Conservation (phyloP, 2,797 vertebrate species). For the Lithobates sylvaticus region DNA sequence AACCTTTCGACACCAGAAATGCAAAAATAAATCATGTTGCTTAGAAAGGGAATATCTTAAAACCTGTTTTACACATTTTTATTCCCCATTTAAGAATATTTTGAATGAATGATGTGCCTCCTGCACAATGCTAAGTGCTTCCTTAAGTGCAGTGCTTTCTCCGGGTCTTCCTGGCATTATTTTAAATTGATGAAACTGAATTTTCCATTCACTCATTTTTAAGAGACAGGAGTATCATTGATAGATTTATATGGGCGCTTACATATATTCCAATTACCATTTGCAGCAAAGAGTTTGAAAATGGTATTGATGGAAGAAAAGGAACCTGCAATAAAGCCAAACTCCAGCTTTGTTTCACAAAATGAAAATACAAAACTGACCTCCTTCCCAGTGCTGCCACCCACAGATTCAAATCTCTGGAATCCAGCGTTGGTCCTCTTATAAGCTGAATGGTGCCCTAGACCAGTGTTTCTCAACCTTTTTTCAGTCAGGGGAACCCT, state of each 20-base stretch:
- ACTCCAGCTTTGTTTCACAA: not conserved
- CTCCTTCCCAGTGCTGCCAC: too few relatives aligned
- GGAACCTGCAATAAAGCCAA: not conserved
- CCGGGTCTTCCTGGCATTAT: slow-evolving; percentile 49
- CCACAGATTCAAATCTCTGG: too few relatives aligned
- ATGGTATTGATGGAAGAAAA: not conserved
- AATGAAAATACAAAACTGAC: not conserved
- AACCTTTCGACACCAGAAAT: slow-evolving; percentile 46
- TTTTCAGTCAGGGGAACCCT: too few relatives aligned
- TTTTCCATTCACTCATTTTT: slow-evolving; percentile 48
- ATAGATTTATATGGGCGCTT: slow-evolving; percentile 40
- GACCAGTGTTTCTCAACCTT: too few relatives aligned
- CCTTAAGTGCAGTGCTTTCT: slow-evolving; percentile 47
- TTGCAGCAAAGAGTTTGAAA: slow-evolving; percentile 9
- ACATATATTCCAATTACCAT: slow-evolving; percentile 33
- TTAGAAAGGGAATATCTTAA: slow-evolving; percentile 41
- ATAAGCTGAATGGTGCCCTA: too few relatives aligned
- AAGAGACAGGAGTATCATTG: slow-evolving; percentile 32
- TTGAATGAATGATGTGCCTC: slow-evolving; percentile 45
- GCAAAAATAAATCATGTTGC: slow-evolving; percentile 52
- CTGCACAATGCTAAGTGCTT: slow-evolving; percentile 44
- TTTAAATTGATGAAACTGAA: slow-evolving; percentile 49
- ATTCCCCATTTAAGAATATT: slow-evolving; percentile 40
- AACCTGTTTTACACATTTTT: slow-evolving; percentile 44
- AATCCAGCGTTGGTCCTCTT: too few relatives aligned